These are phyloP conservation scores for Diogma glabrata DNA, from an alignment of 2,888 invertebrate species.

Conservation along the genomic window DNA sequence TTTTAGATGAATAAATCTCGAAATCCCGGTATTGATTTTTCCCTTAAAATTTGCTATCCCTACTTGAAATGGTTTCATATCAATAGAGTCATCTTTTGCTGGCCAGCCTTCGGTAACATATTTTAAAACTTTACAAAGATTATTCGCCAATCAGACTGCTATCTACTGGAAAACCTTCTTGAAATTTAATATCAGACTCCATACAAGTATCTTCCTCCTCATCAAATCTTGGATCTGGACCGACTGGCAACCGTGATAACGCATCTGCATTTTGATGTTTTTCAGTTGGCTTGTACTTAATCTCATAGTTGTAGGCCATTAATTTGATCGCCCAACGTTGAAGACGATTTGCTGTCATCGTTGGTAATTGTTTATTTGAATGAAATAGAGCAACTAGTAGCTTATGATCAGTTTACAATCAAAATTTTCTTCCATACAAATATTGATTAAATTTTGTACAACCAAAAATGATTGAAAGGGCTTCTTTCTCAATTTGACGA, in stretches of 20 bases:
- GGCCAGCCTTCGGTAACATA: too few relatives aligned
- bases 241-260: constrained; percentile 19
- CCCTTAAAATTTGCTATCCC: too few relatives aligned
- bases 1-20: too few relatives aligned
- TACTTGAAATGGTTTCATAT: too few relatives aligned
- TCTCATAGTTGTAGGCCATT: constrained; percentile 16
- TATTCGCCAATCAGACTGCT: too few relatives aligned
- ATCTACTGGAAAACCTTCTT: too few relatives aligned
- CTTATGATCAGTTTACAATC: constrained; percentile 17
- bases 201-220: background rate
- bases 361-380: constrained; percentile 15
- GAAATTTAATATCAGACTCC: background rate
- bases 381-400: constrained; percentile 16
- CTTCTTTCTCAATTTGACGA: background rate
- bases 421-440: constrained; percentile 17
- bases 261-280: constrained; percentile 16
- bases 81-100: too few relatives aligned
- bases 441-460: constrained; percentile 19
- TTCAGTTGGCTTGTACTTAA: constrained; percentile 14
- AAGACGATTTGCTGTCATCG: constrained; percentile 16
- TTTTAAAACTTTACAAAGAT: too few relatives aligned
- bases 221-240: too few relatives aligned
- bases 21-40: too few relatives aligned
- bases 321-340: constrained; percentile 17
- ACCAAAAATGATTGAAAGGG: constrained; percentile 15